These are phyloP conservation scores for Monopis laevigella DNA, from an alignment of 2,888 invertebrate species.

Conservation along the genomic window DNA sequence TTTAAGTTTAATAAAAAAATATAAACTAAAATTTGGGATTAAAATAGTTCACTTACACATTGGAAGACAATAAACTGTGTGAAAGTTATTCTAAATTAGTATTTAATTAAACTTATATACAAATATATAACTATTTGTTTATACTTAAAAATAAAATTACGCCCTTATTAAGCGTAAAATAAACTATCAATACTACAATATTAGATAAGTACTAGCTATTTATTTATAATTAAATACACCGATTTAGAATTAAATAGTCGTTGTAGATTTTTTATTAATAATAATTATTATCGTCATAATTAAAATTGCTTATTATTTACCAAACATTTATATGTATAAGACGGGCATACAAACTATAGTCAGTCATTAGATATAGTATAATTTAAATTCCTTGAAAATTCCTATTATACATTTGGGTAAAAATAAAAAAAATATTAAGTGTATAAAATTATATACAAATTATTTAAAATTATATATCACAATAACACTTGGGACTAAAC, in stretches of 20 bases:
- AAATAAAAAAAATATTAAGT: constrained; percentile 27
- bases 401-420: constrained; percentile 14
- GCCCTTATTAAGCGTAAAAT: no score
- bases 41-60: background rate
- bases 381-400: background rate
- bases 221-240: constrained; percentile 28
- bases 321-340: background rate
- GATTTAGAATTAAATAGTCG: constrained; percentile 65
- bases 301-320: constrained; percentile 7
- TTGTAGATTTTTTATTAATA: constrained; percentile 41
- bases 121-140: no score
- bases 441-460: constrained; percentile 19
- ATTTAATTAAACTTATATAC: no score
- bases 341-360: constrained; percentile 40
- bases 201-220: constrained; percentile 14
- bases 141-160: no score
- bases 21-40: no score
- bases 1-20: no score
- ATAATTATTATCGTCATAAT: constrained; percentile 5
- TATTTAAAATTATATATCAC: constrained; percentile 21
- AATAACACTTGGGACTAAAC: constrained; percentile 19
- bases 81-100: no score
- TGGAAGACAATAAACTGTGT: background rate
- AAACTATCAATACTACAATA: no score
- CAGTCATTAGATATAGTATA: constrained; percentile 47